Percentiles rank a stretch among this genome's conserved stretches.
Conservation (phyloP, 2,113 vertebrate species). For the Nothobranchius furzeri region DNA sequence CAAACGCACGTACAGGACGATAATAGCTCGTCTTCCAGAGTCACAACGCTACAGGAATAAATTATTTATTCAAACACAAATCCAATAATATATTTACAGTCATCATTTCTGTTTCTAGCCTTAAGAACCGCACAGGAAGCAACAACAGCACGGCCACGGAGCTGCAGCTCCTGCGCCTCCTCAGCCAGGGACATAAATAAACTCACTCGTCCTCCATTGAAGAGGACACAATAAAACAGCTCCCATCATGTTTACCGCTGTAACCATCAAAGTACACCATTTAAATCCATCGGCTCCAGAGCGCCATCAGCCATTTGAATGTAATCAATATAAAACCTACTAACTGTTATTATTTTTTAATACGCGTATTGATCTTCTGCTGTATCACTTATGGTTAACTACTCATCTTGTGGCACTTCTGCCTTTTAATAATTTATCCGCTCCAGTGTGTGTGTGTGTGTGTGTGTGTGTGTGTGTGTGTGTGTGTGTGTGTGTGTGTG, state of each 20-base stretch:
- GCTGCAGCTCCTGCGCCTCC: constrained; percentile 10
- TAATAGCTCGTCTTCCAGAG: background rate
- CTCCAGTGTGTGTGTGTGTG: constrained; percentile 15
- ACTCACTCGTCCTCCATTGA: constrained; percentile 15
- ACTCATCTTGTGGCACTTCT: constrained; percentile 30
- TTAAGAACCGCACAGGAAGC: constrained; percentile 13
- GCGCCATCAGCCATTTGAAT: constrained; percentile 2
- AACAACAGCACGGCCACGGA: background rate
- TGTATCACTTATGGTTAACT: constrained; percentile 49
- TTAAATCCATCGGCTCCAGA: constrained; percentile 19
- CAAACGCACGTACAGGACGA: constrained; percentile 15
- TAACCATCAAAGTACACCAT: constrained; percentile 12
- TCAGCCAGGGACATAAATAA: constrained; percentile 33
- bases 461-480: background rate
- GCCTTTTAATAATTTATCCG: constrained; percentile 65
- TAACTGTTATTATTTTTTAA: constrained; percentile 54
- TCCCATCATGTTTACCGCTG: constrained; percentile 27
- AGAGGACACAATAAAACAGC: constrained; percentile 36
- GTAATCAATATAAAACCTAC: constrained; percentile 46
- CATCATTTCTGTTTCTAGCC: constrained; percentile 1
- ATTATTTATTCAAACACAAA: background rate
- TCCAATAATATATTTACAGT: background rate
- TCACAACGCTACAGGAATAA: background rate
- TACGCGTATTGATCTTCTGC: constrained; percentile 40
- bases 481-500: constrained; percentile 17